Base-by-base conservation (phyloP, 2,888 invertebrate species). In the Acleris literana region DNA sequence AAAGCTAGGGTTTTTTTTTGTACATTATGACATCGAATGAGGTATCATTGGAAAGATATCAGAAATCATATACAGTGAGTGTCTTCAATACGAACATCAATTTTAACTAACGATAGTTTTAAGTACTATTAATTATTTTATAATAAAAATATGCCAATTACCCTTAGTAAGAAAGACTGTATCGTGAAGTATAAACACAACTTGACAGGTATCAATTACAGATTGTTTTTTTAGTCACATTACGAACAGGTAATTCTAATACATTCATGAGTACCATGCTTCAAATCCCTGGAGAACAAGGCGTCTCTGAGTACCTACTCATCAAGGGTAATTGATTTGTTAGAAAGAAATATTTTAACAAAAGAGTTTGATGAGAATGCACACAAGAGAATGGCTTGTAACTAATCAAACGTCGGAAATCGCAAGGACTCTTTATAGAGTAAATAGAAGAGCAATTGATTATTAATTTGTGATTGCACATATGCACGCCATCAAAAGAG, bases 181-280 rank as follows among this genome's bases (percentile, higher is more conserved):
- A n/a, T n/a, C n/a, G n/a, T n/a, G n/a, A n/a, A n/a, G n/a, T n/a
- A n/a, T n/a, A n/a, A n/a, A n/a, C n/a, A n/a, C n/a, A n/a, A n/a
- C n/a, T n/a, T n/a, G n/a, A n/a, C n/a, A n/a, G n/a, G n/a, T n/a
- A n/a, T n/a, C n/a, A n/a, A n/a, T n/a, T n/a, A n/a, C n/a, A n/a
- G n/a, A n/a, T 48, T 5, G 7, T 46, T n/a, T 48, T 48, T n/a
- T 48, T 48, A 16, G n/a, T n/a, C 0, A 48, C 18, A n/a, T 48
- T 48, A 48, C 48, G 48, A 48, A 48, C 48, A 5, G 48, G 48
- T n/a, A n/a, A n/a, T 17, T 48, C 48, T 48, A 48, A 48, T 48
- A 48, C n/a, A 48, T n/a, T 48, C 18, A 17, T 48, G 2, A 7
- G 17, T n/a, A 48, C 48, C 4, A 48, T 48, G n/a, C n/a, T 48